Conservation (phyloP, 2,888 invertebrate genomes). For the Eugnorisma glareosa region DNA sequence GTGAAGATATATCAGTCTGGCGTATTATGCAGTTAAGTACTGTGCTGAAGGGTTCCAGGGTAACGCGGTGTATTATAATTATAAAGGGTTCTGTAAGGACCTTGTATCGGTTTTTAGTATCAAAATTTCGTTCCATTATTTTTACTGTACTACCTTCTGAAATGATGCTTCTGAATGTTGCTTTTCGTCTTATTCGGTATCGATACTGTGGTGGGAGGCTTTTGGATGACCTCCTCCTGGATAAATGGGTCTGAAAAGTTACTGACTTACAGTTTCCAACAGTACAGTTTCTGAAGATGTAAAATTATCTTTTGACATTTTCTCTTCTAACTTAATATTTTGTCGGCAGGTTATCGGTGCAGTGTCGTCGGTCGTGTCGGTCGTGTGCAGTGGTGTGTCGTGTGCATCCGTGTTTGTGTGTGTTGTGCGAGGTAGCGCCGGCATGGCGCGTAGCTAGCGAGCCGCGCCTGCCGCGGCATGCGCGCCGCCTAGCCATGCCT, state of each 20-base stretch:
- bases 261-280: too few species aligned
- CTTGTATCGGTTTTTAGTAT: too few species aligned
- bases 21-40: not conserved
- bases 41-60: not conserved
- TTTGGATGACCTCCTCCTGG: not conserved
- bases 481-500: constrained; percentile 88
- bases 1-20: not conserved
- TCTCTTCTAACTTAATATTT: constrained; percentile 39
- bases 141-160: not conserved
- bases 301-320: not conserved
- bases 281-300: not conserved
- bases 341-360: constrained; percentile 77
- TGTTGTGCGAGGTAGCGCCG: constrained; percentile 75
- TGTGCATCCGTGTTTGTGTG: constrained; percentile 77
- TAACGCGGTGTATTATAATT: not conserved
- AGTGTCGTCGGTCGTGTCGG: constrained; percentile 75
- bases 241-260: not conserved
- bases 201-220: not conserved
- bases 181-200: not conserved
- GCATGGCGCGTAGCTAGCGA: constrained; percentile 86
- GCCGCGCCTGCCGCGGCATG: constrained; percentile 84
- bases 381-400: constrained; percentile 76
- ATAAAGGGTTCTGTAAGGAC: not conserved
- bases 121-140: not conserved
- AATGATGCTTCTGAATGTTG: not conserved